Conservation (phyloP, 2,888 invertebrate genomes). For the Diarsia rubi region DNA sequence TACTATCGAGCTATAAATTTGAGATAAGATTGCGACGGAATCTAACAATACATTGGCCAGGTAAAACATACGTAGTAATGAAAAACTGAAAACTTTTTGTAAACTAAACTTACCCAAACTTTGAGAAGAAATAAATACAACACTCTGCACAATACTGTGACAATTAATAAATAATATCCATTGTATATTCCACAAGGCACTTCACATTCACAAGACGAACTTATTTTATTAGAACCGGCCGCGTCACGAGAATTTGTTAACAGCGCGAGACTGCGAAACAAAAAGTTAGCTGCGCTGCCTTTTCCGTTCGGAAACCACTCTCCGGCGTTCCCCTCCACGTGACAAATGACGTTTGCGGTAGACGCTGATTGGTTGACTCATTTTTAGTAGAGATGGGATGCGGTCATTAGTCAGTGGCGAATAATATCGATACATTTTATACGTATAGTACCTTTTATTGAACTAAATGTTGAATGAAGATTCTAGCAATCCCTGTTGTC, state of each 20-base stretch:
- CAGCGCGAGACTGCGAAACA: slow-evolving; percentile 68
- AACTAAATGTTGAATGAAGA: not conserved
- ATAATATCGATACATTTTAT: slow-evolving; percentile 41
- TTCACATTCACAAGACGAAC: slow-evolving; percentile 81
- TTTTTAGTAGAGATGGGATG: slow-evolving; percentile 8
- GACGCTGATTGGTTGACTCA: slow-evolving; percentile 64
- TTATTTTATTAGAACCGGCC: slow-evolving; percentile 70
- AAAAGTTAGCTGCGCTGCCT: slow-evolving; percentile 60
- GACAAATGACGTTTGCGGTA: slow-evolving; percentile 68
- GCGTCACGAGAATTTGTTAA: slow-evolving; percentile 76
- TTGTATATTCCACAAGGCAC: slow-evolving; percentile 84
- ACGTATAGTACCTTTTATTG: not conserved
- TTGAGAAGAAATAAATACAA: slow-evolving; percentile 67
- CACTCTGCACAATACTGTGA: slow-evolving; percentile 73
- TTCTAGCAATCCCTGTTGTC: not conserved
- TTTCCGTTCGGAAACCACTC: slow-evolving; percentile 71
- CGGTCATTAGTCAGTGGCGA: not conserved
- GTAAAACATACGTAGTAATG: slow-evolving; percentile 68
- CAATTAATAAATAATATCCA: slow-evolving; percentile 82
- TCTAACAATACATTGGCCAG: slow-evolving; percentile 76
- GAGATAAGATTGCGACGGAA: slow-evolving; percentile 77
- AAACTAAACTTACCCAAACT: slow-evolving; percentile 77
- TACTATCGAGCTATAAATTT: slow-evolving; percentile 56
- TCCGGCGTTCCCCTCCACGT: slow-evolving; percentile 73
- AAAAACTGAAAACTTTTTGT: slow-evolving; percentile 62